A percentile compares a stretch with the other conserved stretches of the same genome.
Evolutionary conservation across 30 jellyfish, hydroid and myxozoan genomes (phyloP).

Genomic region (Mastigias papua): DNA sequence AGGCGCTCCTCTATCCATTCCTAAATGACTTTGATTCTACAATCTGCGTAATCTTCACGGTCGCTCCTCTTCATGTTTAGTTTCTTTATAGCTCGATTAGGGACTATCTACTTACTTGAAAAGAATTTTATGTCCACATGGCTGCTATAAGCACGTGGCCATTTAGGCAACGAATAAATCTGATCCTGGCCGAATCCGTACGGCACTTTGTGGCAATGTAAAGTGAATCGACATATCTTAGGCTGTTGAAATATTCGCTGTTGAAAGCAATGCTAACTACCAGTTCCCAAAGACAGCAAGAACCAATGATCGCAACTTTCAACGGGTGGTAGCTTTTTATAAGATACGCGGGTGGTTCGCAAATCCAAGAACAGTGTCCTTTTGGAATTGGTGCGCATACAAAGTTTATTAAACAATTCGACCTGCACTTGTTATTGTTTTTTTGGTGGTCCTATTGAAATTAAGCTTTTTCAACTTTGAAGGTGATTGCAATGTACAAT

Average conservation of each 20-base stretch:
- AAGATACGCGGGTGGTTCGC: background rate
- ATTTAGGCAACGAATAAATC: no score
- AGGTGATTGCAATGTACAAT: no score
- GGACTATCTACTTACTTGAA: no score
- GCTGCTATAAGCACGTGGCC: no score
- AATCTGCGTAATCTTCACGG: background rate
- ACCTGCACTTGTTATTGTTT: no score
- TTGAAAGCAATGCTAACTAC: background rate
- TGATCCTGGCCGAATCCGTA: no score
- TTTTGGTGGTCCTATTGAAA: background rate
- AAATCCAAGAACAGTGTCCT: background rate
- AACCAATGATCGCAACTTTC: constrained; percentile 3
- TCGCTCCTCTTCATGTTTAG: background rate
- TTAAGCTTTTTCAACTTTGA: no score
- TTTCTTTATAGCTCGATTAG: background rate
- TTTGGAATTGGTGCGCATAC: background rate
- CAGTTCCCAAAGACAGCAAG: background rate
- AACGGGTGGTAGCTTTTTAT: background rate
- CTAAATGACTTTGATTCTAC: background rate
- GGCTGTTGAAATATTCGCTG: background rate
- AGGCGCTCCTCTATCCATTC: background rate
- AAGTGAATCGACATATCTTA: no score
- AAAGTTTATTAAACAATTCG: no score
- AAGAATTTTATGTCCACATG: no score
- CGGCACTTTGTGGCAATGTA: no score